Evolutionary conservation across 2,888 invertebrate species (phyloP), one percentile per base, ranked within the genome.

Genomic region (Deilephila elpenor): DNA sequence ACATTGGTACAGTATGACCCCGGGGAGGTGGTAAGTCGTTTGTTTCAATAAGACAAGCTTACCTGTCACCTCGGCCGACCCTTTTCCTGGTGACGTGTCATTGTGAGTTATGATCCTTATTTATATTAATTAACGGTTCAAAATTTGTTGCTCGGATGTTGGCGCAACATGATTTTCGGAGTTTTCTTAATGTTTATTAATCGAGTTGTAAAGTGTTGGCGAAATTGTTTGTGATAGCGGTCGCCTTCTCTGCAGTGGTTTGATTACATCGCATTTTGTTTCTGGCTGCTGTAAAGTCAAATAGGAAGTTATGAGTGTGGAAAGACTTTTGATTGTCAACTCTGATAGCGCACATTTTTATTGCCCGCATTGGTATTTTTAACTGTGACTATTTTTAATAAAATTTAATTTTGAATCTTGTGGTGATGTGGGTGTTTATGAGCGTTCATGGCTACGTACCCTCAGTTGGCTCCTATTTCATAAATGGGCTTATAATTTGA

Each of bases 1-100:
- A 25, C 67, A 67, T 51, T 14, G 44, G 44, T 44, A 51, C 34
- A 62, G 67, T 44, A 5, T 25, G 44, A 34, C 71, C 71, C 71
- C 44, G 37, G 71, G 59, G 60, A 67, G 78, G 82, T 84, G 84
- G 83, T 84, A 82, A 86, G 88, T 88, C 88, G 82, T 88, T 88
- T 87, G 85, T 88, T 87, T 88, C 88, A 88, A 88, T 88, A 88
- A 88, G 83, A 86, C 83, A 82, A 81, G 83, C 84, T 84, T 85
- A 87, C 87, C 86, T 86, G 86, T 81, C 84, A 78, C 80, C 81
- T 67, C 72, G 74, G 73, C 74, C 84, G 84, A 83, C 84, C 86
- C 85, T 83, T 81, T 84, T 86, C 83, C 80, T 78, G 51, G 67
- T 74, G 79, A 74, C 80, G 79, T 82, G 75, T 76, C 77, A 78